Conservation (phyloP, 2,888 invertebrate genomes). For the Catocala fraxini region DNA sequence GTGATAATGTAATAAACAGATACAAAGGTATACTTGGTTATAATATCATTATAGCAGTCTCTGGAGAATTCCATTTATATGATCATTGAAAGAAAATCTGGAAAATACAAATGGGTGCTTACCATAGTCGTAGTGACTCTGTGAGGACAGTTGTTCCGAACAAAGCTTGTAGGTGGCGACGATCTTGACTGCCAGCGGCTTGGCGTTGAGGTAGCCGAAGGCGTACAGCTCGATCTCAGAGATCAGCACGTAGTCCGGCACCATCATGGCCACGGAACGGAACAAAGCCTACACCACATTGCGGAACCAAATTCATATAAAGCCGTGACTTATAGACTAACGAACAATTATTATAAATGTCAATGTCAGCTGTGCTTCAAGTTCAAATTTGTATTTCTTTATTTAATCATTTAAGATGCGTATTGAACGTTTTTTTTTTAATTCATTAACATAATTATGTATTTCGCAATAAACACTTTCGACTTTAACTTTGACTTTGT, state of each 20-base stretch:
- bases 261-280: slow-evolving; percentile 99
- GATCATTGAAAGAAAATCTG: too few relatives aligned
- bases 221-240: slow-evolving; percentile 98
- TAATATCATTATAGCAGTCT: too few relatives aligned
- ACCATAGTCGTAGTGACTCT: slow-evolving; percentile 98
- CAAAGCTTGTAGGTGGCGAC: slow-evolving; percentile 97
- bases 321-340: background rate
- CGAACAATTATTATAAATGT: background rate
- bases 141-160: slow-evolving; percentile 97
- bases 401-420: too few relatives aligned
- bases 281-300: slow-evolving; percentile 90
- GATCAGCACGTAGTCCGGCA: slow-evolving; percentile 98
- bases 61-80: too few relatives aligned
- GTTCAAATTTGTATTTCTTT: too few relatives aligned
- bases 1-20: too few relatives aligned
- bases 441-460: too few relatives aligned
- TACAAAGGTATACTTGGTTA: too few relatives aligned
- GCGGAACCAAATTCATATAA: background rate
- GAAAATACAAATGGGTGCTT: slow-evolving; percentile 18
- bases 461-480: too few relatives aligned
- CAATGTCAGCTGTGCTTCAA: too few relatives aligned
- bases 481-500: too few relatives aligned
- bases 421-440: too few relatives aligned
- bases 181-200: slow-evolving; percentile 96
- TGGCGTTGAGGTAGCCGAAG: slow-evolving; percentile 96